Percentiles rank a stretch among this genome's conserved stretches.
phyloP scores from a whole-genome alignment of 2,113 vertebrate species.

The Clarias batrachus region DNA sequence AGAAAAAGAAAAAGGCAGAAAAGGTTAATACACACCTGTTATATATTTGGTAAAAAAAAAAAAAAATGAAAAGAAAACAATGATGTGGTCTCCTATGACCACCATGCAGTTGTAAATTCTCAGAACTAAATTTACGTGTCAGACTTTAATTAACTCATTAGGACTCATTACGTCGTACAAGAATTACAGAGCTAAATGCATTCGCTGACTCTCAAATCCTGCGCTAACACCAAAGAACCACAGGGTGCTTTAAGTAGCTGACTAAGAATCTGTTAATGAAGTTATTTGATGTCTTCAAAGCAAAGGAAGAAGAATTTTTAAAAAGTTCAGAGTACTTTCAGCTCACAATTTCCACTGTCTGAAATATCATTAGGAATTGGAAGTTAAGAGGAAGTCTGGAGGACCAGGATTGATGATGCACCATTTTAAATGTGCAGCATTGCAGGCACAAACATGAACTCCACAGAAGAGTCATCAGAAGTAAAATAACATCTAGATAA shows the following conservation, averaged over 20 bases:
- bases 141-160: neutral
- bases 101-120: too few relatives aligned
- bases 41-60: too few relatives aligned
- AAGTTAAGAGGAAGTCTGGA: neutral
- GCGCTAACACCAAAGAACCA: neutral
- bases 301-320: neutral
- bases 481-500: neutral
- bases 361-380: neutral
- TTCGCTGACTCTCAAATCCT: neutral
- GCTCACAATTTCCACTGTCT: neutral
- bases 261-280: neutral
- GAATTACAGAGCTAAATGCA: neutral
- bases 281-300: neutral
- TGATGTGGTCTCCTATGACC: too few relatives aligned
- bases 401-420: neutral
- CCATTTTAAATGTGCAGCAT: neutral
- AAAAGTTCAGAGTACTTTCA: neutral
- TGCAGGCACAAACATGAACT: neutral
- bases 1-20: too few relatives aligned
- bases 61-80: too few relatives aligned
- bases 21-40: too few relatives aligned
- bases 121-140: neutral
- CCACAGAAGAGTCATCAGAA: neutral
- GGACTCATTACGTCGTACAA: neutral
- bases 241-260: neutral